Evolutionary conservation across 2,797 vertebrate species (phyloP), one percentile per base, ranked within the genome.

Genomic region (Schizopygopsis pylzovi): DNA sequence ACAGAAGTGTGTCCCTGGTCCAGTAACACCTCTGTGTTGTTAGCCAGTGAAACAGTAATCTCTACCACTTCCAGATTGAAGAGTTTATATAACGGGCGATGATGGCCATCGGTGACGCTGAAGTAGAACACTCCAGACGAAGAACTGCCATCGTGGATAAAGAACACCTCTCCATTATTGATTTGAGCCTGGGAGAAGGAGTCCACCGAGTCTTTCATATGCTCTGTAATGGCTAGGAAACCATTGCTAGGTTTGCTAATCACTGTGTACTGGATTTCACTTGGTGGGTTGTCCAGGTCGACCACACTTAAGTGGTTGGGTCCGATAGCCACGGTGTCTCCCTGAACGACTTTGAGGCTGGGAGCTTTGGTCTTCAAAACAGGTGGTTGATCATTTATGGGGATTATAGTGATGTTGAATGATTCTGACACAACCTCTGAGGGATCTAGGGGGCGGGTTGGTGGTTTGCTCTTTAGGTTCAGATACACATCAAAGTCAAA

Each of bases 81-180:
- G 0, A 97, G 95, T 92, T 97, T 98, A 92, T 97, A 98, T 78
- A 98, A 92, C 1, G 97, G 97, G 80, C 93, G 92, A 84, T 98
- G 97, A 79, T 96, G 94, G n/a, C 97, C 97, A 52, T 98, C 97
- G 0, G 95, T 97, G 85, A 98, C 96, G 1, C 96, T 98, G 81
- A 99, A 98, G 92, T 98, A 98, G 90, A 99, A 99, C 1, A 95
- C 95, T 0, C 96, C 97, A 1, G 97, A 97, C 15, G 88, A 91
- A 0, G 95, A 89, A 87, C 95, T 96, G 90, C 97, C 96, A 85
- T 98, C 97, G 6, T 98, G 97, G 83, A 97, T 77, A 89, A 99
- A 99, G 92, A 92, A 96, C n/a, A 98, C 77, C 15, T 92, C 91
- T 79, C 92, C 92, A 28, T 89, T 92, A 90, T 98, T 95, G 41